Evolutionary conservation across 2,797 vertebrate genomes (phyloP), one percentile per base, ranked within the genome.

Genomic region (Pseudochaenichthys georgianus): DNA sequence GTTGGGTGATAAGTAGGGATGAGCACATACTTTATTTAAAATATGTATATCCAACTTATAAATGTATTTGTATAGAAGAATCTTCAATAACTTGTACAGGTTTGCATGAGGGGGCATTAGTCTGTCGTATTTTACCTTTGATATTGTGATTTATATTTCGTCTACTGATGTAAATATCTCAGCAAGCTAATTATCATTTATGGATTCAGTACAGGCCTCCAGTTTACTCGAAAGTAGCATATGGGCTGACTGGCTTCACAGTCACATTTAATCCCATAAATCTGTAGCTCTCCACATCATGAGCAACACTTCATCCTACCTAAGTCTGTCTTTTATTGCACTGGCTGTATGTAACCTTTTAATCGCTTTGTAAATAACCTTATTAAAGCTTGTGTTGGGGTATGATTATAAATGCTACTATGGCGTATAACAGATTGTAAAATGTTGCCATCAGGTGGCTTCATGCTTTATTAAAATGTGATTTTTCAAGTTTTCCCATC

Each of bases 201-300:
- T 87, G 57, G 16, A 38, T 80, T 61, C 50, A 70, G 54, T 21
- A 13, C 48, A 64, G 62, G 60, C 61, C 55, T 83, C 57, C 70
- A 51, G 53, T 84, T 84, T 64, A 77, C 73, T 75, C 62, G 71
- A 77, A 81, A 64, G n/a, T 53, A 89, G 46, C 84, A 85, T 80
- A 85, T 80, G 85, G 77, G 47, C 65, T 64, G 57, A 77, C 63
- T 84, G 83, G 52, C 62, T 76, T 87, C 72, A 73, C 55, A 46
- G 68, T 79, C 77, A 58, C 52, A 80, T 82, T 79, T 85, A 82
- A 83, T 87, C 80, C 63, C 23, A 78, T 90, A 78, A 83, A 87
- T 90, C 73, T 80, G 70, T 75, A 28, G 58, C 67, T 62, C 34
- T 68, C 47, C 47, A 80, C 74, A 84, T 74, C 62, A 70, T 64